phyloP scores from a whole-genome alignment of 2,888 invertebrate genomes.

The Mesodorylaimus sp. region DNA sequence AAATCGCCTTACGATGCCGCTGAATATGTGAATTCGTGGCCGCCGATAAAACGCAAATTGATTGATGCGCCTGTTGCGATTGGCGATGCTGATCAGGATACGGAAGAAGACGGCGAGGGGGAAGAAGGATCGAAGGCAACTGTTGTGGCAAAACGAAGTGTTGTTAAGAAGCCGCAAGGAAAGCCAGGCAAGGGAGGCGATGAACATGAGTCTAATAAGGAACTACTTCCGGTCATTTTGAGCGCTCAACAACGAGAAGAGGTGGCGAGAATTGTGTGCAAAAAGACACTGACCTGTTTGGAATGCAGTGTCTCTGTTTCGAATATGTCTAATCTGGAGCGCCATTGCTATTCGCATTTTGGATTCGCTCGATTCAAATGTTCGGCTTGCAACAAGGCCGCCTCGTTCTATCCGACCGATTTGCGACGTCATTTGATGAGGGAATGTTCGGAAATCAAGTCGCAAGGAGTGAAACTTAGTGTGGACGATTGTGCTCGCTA shows the following conservation, averaged over 20 bases:
- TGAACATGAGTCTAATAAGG: too few relatives aligned
- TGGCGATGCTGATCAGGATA: too few relatives aligned
- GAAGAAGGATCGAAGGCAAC: too few relatives aligned
- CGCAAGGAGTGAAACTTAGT: not conserved
- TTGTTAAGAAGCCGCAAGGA: too few relatives aligned
- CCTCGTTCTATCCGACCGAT: not conserved
- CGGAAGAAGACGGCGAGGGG: too few relatives aligned
- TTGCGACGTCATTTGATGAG: constrained; percentile 1
- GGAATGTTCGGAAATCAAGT: not conserved
- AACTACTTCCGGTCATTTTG: constrained; percentile 1
- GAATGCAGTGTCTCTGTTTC: not conserved
- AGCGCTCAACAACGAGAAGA: not conserved
- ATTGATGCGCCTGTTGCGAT: too few relatives aligned
- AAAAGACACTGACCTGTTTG: not conserved
- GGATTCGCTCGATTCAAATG: constrained; percentile 1
- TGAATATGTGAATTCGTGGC: not conserved
- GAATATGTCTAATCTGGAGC: not conserved
- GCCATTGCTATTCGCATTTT: constrained; percentile 1
- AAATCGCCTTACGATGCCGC: not conserved
- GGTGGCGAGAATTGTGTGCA: not conserved
- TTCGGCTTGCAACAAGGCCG: not conserved
- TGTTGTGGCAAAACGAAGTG: too few relatives aligned
- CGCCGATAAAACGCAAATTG: too few relatives aligned
- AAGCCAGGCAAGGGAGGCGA: too few relatives aligned
- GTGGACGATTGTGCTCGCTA: not conserved